phyloP scores from a whole-genome alignment of 2,113 vertebrate species.

The Noturus placidus region DNA sequence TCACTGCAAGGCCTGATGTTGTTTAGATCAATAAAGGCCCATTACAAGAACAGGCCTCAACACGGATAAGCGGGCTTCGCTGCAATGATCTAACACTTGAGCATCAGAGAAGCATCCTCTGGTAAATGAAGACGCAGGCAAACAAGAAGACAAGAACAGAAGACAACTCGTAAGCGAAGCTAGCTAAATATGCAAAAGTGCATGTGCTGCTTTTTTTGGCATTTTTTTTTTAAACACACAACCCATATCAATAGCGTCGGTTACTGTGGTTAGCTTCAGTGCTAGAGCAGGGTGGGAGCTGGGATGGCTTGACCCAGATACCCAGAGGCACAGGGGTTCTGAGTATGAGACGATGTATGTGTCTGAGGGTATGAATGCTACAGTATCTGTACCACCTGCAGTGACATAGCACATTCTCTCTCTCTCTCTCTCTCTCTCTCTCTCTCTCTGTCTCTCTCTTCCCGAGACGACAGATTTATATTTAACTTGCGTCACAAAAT shows the following conservation, averaged over 20 bases:
- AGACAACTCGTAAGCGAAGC: slow-evolving; percentile 54
- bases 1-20: slow-evolving; percentile 76
- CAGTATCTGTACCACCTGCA: not conserved
- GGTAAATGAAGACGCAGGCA: slow-evolving; percentile 56
- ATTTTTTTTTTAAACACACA: not conserved
- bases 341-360: not conserved
- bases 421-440: not conserved
- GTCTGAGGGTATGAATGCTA: not conserved
- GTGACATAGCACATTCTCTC: not conserved
- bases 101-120: slow-evolving; percentile 61
- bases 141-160: slow-evolving; percentile 25
- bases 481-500: not conserved
- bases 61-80: slow-evolving; percentile 65
- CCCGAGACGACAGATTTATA: not conserved
- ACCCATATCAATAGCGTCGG: slow-evolving; percentile 17
- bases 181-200: slow-evolving; percentile 56
- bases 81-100: slow-evolving; percentile 62
- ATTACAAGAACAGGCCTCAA: slow-evolving; percentile 76
- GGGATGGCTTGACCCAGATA: slow-evolving; percentile 40
- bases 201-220: slow-evolving; percentile 18
- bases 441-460: not conserved
- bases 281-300: slow-evolving; percentile 5
- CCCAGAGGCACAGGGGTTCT: slow-evolving; percentile 5
- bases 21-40: slow-evolving; percentile 80
- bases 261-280: slow-evolving; percentile 4